Base-by-base conservation (phyloP, 2,113 vertebrate species). In the Nothobranchius kuhntae region DNA sequence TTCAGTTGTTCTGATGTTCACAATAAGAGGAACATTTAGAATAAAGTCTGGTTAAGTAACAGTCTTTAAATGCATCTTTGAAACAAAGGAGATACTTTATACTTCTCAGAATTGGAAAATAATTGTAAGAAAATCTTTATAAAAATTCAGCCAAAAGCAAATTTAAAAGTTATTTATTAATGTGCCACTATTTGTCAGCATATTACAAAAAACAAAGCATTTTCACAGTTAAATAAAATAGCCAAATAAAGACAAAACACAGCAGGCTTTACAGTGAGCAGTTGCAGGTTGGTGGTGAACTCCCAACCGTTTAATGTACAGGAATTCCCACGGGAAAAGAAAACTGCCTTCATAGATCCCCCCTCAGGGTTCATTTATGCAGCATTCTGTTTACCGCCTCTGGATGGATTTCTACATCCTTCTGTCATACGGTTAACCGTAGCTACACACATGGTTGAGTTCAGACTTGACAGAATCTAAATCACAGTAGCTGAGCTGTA, bases 141-240 rank as follows among this genome's bases (percentile, higher is more conserved):
- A 30, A 30, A 30, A 1, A 3, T 30, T 30, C 38, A 44, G 9
- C 7, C 47, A 50, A 54, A 68, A 61, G 73, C 53, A 82, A 77
- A 85, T 81, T 72, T 85, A 81, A 86, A 82, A 54, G 13, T 71
- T 73, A 53, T 90, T 91, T 87, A 89, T 89, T 87, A 87, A 83
- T 78, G 51, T 82, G 65, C 82, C 80, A 80, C 47, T 74, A 70
- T 86, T 79, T 75, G 75, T 84, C 78, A 83, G 69, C 73, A 77
- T 89, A 75, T 86, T 88, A 87, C 80, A 89, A 86, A 87, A 68
- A 75, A 80, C 61, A 72, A 74, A 75, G 53, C 61, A 50, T 73
- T 57, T 88, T 77, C 83, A 89, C 86, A 89, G 68, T 90, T 86
- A 89, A 91, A 91, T 83, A 87, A 78, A 88, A 77, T 9, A 78